Percentiles rank a stretch among this genome's conserved stretches.
phyloP scores from a whole-genome alignment of 2,797 vertebrate species.

The Labroides dimidiatus region DNA sequence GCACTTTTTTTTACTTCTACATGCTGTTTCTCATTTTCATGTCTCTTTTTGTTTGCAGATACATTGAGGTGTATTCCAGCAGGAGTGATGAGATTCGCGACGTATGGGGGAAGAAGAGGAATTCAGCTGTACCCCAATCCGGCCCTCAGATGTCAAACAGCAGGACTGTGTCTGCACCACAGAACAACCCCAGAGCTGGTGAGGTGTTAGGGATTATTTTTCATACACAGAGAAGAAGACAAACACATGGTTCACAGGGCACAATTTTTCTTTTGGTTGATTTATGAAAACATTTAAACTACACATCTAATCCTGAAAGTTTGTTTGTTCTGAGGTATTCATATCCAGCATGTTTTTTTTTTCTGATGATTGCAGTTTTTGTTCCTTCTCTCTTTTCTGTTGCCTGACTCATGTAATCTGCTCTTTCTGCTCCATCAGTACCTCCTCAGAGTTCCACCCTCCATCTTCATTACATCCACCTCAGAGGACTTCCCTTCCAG shows the following conservation, averaged over 20 bases:
- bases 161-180: background rate
- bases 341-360: too few relatives aligned
- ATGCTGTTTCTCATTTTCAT: background rate
- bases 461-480: conserved; percentile 79
- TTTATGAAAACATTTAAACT: too few relatives aligned
- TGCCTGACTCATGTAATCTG: background rate
- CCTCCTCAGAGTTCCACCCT: background rate
- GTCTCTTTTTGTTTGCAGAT: conserved; percentile 77
- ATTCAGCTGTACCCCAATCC: background rate
- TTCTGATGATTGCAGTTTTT: too few relatives aligned
- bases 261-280: too few relatives aligned
- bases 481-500: conserved; percentile 90
- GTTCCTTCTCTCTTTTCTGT: too few relatives aligned
- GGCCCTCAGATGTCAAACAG: background rate
- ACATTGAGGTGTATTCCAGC: conserved; percentile 93
- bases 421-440: conserved; percentile 11
- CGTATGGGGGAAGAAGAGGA: background rate
- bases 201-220: background rate
- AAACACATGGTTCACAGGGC: too few relatives aligned
- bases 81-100: conserved; percentile 79
- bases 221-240: too few relatives aligned
- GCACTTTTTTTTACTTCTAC: background rate
- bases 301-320: too few relatives aligned
- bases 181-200: conserved; percentile 18
- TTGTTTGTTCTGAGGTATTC: too few relatives aligned